Percentiles rank a stretch among this genome's conserved stretches.
Evolutionary conservation across 2,888 invertebrate species (phyloP).

Genomic region (Bellardia bayeri): DNA sequence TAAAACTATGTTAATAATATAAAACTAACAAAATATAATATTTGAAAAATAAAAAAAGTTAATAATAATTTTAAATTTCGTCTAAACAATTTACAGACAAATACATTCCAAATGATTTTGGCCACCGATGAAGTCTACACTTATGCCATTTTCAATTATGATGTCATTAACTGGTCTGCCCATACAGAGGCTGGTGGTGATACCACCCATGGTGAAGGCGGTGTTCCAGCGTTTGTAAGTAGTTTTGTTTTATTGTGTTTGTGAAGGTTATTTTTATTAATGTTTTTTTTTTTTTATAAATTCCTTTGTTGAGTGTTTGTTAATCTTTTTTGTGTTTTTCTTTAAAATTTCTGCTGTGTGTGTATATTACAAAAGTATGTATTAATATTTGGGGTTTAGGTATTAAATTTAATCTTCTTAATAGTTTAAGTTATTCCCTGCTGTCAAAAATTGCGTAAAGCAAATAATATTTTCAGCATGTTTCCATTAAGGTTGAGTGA

Average conservation of each 20-base stretch:
- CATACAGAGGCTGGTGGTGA: slow-evolving; percentile 97
- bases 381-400: not conserved
- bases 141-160: slow-evolving; percentile 97
- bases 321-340: slow-evolving; percentile 2
- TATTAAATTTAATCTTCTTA: slow-evolving; percentile 55
- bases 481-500: not conserved
- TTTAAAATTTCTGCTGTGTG: not conserved
- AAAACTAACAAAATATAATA: not conserved
- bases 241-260: slow-evolving; percentile 22
- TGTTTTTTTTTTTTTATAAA: not conserved
- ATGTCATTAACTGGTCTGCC: slow-evolving; percentile 94
- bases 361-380: not conserved
- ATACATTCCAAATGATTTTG: slow-evolving; percentile 97
- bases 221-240: slow-evolving; percentile 93
- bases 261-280: not conserved
- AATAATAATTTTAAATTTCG: slow-evolving; percentile 14
- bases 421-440: slow-evolving; percentile 40
- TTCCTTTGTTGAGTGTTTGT: slow-evolving; percentile 5
- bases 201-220: slow-evolving; percentile 93
- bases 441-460: not conserved
- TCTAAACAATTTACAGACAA: slow-evolving; percentile 86
- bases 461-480: not conserved
- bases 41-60: not conserved
- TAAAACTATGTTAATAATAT: not conserved
- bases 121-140: slow-evolving; percentile 97